Percentiles rank a stretch among this genome's conserved stretches.
These are phyloP conservation scores for Stegodyphus dumicola DNA, from an alignment of 1,140 invertebrate genomes.

Conservation along the genomic window DNA sequence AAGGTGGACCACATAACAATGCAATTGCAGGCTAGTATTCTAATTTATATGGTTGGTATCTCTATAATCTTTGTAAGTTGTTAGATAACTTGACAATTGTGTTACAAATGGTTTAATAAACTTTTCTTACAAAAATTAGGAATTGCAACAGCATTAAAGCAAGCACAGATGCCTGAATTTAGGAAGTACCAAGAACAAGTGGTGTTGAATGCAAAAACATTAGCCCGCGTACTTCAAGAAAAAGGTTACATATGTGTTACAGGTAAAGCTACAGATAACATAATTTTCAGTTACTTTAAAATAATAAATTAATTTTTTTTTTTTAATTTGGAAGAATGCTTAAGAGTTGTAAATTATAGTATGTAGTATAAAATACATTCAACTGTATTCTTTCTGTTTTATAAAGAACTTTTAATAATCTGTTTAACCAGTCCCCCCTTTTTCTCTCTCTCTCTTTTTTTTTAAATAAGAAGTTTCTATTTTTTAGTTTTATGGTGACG, in stretches of 20 bases:
- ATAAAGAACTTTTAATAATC: too few species aligned
- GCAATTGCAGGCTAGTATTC: constrained; percentile 73
- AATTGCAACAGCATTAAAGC: constrained; percentile 73
- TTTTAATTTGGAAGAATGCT: not conserved
- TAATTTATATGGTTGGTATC: not conserved
- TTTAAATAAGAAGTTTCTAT: too few species aligned
- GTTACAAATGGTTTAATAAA: not conserved
- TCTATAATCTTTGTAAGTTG: not conserved
- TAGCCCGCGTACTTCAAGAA: constrained; percentile 70
- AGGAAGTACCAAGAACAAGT: constrained; percentile 72
- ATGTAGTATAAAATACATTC: too few species aligned
- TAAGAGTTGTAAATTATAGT: too few species aligned
- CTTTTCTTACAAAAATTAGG: constrained; percentile 64
- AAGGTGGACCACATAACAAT: constrained; percentile 80
- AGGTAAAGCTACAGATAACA: constrained; percentile 12
- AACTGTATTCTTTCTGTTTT: too few species aligned
- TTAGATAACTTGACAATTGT: too few species aligned
- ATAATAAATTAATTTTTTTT: not conserved
- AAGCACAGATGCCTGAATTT: constrained; percentile 72
- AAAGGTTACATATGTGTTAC: constrained; percentile 64
- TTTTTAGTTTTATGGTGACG: too few species aligned
- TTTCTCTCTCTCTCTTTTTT: too few species aligned
- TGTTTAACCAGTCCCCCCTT: too few species aligned
- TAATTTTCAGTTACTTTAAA: not conserved
- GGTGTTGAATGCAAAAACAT: constrained; percentile 70